Percentiles rank a stretch among this genome's conserved stretches.
phyloP scores from a whole-genome alignment of 2,888 invertebrate species.

The Ceraclea dissimilis region DNA sequence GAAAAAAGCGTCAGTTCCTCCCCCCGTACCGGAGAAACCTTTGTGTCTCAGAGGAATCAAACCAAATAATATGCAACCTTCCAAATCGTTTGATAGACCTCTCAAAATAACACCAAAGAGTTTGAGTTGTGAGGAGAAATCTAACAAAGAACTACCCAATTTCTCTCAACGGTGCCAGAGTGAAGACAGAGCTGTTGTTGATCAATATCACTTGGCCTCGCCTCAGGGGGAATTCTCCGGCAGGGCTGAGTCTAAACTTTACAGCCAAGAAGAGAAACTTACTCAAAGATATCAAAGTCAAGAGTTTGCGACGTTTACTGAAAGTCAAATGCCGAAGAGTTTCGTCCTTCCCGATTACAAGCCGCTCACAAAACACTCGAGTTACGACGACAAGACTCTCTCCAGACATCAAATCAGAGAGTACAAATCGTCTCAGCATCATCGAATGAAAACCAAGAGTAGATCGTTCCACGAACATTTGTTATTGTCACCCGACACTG shows the following conservation, averaged over 20 bases:
- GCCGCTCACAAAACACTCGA: conserved; percentile 56
- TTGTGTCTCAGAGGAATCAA: conserved; percentile 10
- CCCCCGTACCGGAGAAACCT: conserved; percentile 36
- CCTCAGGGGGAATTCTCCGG: conserved; percentile 51
- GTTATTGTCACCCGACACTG: conserved; percentile 47
- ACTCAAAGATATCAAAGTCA: conserved; percentile 59
- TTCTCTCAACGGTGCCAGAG: conserved; percentile 52
- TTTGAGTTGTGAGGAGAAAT: conserved; percentile 41
- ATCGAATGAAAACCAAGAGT: conserved; percentile 52
- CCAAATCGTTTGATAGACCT: conserved; percentile 36
- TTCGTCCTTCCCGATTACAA: conserved; percentile 50
- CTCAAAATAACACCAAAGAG: conserved; percentile 44
- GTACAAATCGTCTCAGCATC: conserved; percentile 50
- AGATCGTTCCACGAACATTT: conserved; percentile 60
- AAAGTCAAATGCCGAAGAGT: conserved; percentile 34
- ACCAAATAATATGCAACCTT: conserved; percentile 29
- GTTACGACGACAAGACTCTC: conserved; percentile 56
- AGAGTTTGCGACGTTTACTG: conserved; percentile 49
- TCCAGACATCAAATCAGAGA: conserved; percentile 58
- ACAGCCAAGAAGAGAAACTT: conserved; percentile 55
- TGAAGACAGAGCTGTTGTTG: conserved; percentile 46
- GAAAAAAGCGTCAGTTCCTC: conserved; percentile 37
- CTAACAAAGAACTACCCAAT: conserved; percentile 40
- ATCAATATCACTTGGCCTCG: conserved; percentile 37
- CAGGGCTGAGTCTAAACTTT: conserved; percentile 48